Conservation (phyloP, 2,113 vertebrate species). For the Salvelinus alpinus region DNA sequence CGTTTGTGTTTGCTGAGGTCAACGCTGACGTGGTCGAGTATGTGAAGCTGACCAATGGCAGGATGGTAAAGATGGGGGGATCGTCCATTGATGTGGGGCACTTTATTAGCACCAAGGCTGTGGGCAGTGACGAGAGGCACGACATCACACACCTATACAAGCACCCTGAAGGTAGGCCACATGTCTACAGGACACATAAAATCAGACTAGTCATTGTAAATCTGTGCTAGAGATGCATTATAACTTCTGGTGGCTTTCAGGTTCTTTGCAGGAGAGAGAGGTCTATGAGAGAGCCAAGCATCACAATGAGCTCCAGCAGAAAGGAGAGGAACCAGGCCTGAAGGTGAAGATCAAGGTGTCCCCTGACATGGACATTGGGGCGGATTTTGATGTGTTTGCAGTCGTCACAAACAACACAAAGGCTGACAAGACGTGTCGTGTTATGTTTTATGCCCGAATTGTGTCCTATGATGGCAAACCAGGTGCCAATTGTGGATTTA, state of each 20-base stretch:
- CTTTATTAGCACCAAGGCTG: constrained; percentile 87
- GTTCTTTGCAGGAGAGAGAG: constrained; percentile 80
- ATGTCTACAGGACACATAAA: neutral
- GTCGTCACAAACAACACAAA: constrained; percentile 73
- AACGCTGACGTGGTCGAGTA: constrained; percentile 83
- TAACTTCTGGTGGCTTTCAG: constrained; percentile 61
- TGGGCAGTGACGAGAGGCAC: constrained; percentile 79
- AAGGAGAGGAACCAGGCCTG: constrained; percentile 68
- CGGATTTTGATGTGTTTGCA: constrained; percentile 79
- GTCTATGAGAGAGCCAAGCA: constrained; percentile 78
- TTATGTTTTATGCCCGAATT: constrained; percentile 73
- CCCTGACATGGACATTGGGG: constrained; percentile 78
- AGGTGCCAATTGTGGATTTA: constrained; percentile 71
- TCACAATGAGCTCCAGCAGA: constrained; percentile 60
- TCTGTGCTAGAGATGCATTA: neutral
- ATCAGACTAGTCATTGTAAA: neutral
- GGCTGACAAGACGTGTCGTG: constrained; percentile 53
- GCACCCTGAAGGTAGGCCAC: constrained; percentile 81
- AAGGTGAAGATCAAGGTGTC: constrained; percentile 81
- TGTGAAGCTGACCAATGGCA: constrained; percentile 65
- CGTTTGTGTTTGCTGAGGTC: constrained; percentile 91
- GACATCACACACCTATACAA: constrained; percentile 94
- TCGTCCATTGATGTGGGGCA: constrained; percentile 73
- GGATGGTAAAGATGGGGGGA: constrained; percentile 55
- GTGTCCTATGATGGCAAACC: constrained; percentile 75